phyloP scores from a whole-genome alignment of 2,797 vertebrate species.

The Pampus argenteus region DNA sequence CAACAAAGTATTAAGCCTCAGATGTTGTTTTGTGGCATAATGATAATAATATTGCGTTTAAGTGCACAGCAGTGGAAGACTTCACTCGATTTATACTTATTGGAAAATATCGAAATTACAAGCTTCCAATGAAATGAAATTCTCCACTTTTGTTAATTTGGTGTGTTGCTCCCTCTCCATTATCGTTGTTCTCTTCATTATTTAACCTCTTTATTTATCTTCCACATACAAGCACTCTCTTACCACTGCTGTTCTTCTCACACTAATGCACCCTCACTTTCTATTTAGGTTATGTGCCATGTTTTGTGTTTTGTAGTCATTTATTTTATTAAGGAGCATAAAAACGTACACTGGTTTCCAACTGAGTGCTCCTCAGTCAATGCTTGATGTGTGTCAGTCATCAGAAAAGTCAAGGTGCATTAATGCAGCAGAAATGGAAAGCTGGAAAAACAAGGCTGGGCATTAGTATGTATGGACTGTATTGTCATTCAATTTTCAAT shows the following conservation, averaged over 20 bases:
- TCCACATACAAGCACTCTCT: neutral
- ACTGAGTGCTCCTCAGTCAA: neutral
- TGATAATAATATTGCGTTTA: conserved; percentile 20
- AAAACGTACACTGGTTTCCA: neutral
- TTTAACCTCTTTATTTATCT: conserved; percentile 9
- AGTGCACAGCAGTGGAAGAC: neutral
- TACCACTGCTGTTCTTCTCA: neutral
- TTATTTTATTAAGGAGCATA: conserved; percentile 2
- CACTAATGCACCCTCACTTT: neutral
- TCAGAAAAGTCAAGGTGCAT: conserved; percentile 18
- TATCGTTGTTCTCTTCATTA: neutral
- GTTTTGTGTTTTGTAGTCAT: neutral
- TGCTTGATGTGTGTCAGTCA: conserved; percentile 1
- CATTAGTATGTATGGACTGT: neutral
- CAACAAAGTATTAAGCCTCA: neutral
- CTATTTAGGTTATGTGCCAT: neutral
- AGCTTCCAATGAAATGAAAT: conserved; percentile 5
- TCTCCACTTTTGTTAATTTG: neutral
- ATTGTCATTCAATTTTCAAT: neutral
- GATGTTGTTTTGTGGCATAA: conserved; percentile 2
- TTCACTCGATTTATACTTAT: neutral
- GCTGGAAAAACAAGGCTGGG: neutral
- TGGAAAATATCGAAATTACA: neutral
- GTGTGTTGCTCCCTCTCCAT: conserved; percentile 13
- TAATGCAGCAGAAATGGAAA: conserved; percentile 8